Base-by-base conservation (phyloP, 2,113 vertebrate genomes). In the Myanophis thanlyinensis region DNA sequence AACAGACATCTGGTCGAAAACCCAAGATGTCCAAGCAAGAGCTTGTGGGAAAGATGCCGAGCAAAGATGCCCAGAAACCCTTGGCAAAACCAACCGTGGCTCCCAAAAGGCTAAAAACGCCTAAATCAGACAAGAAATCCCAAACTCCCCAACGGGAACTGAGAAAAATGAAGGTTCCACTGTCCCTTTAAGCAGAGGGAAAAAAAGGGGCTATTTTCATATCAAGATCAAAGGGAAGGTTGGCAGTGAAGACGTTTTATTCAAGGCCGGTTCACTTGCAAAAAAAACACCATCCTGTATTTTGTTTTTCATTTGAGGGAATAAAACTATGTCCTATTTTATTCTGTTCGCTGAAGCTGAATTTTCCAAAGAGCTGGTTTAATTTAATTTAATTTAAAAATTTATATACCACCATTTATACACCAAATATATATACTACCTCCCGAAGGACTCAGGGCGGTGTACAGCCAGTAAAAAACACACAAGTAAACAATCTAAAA, bases 41-140 rank as follows among this genome's bases (percentile, higher is more conserved):
- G 46, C 11, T 91, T 73, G 95, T 95, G 90, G 97, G 90, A 89
- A 97, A 97, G 94, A 94, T 95, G 10, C 25, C 44, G 1, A 96
- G 95, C 93, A 97, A 97, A 93, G 96, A 94, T 86, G 96, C 93
- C 15, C 96, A 92, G 91, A 97, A 97, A 44, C 94, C 95, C 62
- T 95, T 90, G 91, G 89, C 94, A 3, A 97, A 96, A 91, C 95
- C 96, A 91, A 95, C 97, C 44, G 67, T 89, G 22, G 89, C 89
- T 48, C 49, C 92, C 2, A 97, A 96, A 90, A 91, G 92, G 94
- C 93, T 13, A 1, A 97, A 93, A 89, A 93, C 92, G 1, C 2
- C 80, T 30, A 93, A 93, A 62, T 96, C 97, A 49, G 91, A 93
- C 46, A 94, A 90, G 95, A 96, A 94, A 47, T 4, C 93, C 53